Evolutionary conservation across 2,797 vertebrate genomes (phyloP), one percentile per base, ranked within the genome.

Genomic region (Poecilia velifera): DNA sequence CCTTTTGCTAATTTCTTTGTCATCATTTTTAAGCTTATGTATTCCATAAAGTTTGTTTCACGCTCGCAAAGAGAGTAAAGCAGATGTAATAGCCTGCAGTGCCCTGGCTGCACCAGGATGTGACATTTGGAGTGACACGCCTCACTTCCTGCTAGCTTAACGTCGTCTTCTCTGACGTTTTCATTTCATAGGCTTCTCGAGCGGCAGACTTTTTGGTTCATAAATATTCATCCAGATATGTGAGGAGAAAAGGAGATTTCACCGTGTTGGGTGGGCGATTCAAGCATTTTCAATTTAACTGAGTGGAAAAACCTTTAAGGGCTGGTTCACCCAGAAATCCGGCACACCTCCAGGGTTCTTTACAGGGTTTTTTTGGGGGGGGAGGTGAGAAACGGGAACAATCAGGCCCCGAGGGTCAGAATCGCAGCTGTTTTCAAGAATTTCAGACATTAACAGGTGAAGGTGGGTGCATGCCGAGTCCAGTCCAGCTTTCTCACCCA

Each of bases 381-480:
- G 18, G 64, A 12, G 36, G 36, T 68, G 20, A 22, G 34, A 39
- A 39, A 68, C 22, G 5, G 64, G 22, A 68, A 41, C 64, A 41
- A 25, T 68, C 64, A 41, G 34, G 64, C 20, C 20, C 36, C 8
- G 3, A 68, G 36, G 64, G 9, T 68, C 64, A 41, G 36, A 39
- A 68, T 41, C 20, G 36, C 64, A 68, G 64, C 64, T 68, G 64
- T 68, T 36, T 41, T 41, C 64, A 68, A 68, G 64, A 68, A 68
- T 94, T 81, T 73, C 64, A 83, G 64, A 85, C 90, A 89, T 87
- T 90, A 95, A 95, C 94, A 95, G 94, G 92, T 96, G 95, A 95
- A 84, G 89, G 88, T 84, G 85, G 87, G 89, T 41, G 62, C 62
- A 25, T 41, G 36, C 22, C 62, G 28, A 36, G 62, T 22, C 16